phyloP scores from a whole-genome alignment of 2,888 invertebrate species.

The Meghimatium bilineatum region DNA sequence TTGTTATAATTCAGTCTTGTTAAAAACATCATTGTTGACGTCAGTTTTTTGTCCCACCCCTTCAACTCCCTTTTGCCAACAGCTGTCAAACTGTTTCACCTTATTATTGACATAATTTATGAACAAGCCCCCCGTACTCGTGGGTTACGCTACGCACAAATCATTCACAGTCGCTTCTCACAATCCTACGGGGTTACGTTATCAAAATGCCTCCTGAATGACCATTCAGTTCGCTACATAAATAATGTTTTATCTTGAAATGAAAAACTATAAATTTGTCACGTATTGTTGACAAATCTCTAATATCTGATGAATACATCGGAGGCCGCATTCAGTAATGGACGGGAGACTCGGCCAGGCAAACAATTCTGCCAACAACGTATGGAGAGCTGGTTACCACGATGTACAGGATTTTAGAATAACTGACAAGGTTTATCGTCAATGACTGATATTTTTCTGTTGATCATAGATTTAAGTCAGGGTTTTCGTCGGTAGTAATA shows the following conservation, averaged over 20 bases:
- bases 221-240: constrained; percentile 37
- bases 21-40: too few species aligned
- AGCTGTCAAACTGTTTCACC: too few species aligned
- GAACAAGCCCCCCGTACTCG: too few species aligned
- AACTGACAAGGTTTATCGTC: constrained; percentile 16
- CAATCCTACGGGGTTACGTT: constrained; percentile 21
- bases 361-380: constrained; percentile 15
- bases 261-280: constrained; percentile 43
- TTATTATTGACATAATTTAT: too few species aligned
- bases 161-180: background rate
- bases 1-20: too few species aligned
- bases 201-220: constrained; percentile 37
- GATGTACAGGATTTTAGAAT: background rate
- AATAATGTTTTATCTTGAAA: constrained; percentile 44
- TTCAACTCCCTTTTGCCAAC: too few species aligned
- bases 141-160: background rate
- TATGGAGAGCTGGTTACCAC: background rate
- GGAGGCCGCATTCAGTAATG: constrained; percentile 15
- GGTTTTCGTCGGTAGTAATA: too few species aligned
- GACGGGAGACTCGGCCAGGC: background rate
- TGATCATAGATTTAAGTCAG: constrained; percentile 13
- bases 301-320: constrained; percentile 27
- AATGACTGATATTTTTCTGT: background rate
- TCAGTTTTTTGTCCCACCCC: too few species aligned
- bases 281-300: constrained; percentile 32